phyloP scores from a whole-genome alignment of 2,113 vertebrate species.

The Phalacrocorax brasilianus region DNA sequence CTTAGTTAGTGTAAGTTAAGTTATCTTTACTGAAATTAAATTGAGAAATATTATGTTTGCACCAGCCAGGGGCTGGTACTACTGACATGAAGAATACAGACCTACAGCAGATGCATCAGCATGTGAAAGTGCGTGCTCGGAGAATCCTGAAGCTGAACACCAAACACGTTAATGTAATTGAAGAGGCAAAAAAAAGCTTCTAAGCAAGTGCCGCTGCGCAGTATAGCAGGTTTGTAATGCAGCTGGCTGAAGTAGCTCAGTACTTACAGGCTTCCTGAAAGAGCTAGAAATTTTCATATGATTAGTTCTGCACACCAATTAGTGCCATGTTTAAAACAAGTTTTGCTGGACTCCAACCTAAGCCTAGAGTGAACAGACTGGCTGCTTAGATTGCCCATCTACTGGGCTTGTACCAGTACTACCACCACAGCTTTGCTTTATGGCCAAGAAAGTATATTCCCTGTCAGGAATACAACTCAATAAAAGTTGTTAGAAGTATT shows the following conservation, averaged over 20 bases:
- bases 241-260: not conserved
- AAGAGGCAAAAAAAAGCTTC: not conserved
- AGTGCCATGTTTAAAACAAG: not conserved
- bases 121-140: rapidly evolving
- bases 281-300: rapidly evolving
- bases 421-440: not conserved
- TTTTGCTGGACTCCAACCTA: not conserved
- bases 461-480: not conserved
- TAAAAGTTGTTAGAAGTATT: not conserved
- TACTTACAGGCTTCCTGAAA: not conserved
- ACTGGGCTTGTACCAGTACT: not conserved
- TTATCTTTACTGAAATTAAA: not conserved
- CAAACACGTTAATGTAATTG: rapidly evolving
- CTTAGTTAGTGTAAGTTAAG: not conserved
- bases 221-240: not conserved
- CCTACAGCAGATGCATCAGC: not conserved
- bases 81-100: too few species aligned
- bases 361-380: not conserved
- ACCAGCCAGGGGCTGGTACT: not conserved
- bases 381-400: not conserved
- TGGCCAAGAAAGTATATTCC: not conserved
- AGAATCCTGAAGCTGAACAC: rapidly evolving
- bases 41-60: not conserved
- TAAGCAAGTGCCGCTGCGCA: not conserved
- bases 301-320: not conserved